Conservation (phyloP, 2,797 vertebrate species). For the Anabacerthia variegaticeps region DNA sequence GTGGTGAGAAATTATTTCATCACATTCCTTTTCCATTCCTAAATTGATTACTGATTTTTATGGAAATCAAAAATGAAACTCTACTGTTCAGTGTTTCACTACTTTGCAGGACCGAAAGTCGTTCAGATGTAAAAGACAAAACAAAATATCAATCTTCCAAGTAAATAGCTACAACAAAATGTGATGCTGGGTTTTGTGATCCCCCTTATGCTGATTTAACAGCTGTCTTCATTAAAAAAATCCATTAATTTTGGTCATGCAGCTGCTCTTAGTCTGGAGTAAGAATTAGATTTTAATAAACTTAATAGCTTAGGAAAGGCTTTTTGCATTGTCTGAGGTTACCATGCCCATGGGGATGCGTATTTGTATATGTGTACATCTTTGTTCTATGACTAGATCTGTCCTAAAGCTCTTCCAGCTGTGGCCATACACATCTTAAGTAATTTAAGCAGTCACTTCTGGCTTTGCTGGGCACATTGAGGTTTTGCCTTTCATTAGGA, state of each 20-base stretch:
- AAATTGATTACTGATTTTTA: neutral
- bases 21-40: neutral
- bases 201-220: neutral
- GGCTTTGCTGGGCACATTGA: neutral
- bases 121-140: neutral
- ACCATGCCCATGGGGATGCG: neutral
- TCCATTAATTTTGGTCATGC: neutral
- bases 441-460: neutral
- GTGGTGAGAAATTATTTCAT: neutral
- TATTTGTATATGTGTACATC: neutral
- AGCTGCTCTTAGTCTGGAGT: neutral
- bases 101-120: neutral
- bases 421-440: neutral
- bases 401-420: neutral
- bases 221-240: neutral
- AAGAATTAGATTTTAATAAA: constrained; percentile 14
- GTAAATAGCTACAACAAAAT: neutral
- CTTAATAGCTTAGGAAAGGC: neutral
- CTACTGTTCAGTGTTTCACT: neutral
- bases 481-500: neutral
- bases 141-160: neutral
- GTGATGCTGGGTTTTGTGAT: neutral
- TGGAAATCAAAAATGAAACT: neutral
- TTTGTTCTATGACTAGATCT: neutral
- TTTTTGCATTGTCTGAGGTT: neutral